Evolutionary conservation across 2,113 vertebrate species (phyloP).

Genomic region (Furnarius figulus): DNA sequence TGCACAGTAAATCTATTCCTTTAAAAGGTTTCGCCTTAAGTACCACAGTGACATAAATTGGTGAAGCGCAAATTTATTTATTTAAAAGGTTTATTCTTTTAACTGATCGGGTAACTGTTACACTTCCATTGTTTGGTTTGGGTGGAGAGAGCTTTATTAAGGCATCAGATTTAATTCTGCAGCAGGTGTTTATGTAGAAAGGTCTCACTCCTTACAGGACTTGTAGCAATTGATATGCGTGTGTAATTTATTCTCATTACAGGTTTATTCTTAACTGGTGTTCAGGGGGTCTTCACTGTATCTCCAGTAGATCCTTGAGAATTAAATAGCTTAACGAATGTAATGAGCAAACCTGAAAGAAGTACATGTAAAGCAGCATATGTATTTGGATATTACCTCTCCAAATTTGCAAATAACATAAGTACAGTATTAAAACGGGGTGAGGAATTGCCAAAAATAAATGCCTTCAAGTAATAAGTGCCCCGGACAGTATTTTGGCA

Average conservation of each 20-base stretch:
- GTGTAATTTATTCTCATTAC: constrained; percentile 70
- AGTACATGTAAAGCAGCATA: background rate
- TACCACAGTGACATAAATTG: constrained; percentile 76
- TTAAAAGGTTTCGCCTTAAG: constrained; percentile 80
- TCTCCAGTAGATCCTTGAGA: constrained; percentile 47
- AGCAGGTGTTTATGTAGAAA: constrained; percentile 67
- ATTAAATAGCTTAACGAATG: constrained; percentile 44
- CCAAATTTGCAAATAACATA: background rate
- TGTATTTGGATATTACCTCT: background rate
- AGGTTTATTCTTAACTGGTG: constrained; percentile 68
- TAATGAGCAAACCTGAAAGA: constrained; percentile 36
- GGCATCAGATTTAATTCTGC: constrained; percentile 68
- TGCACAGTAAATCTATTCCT: constrained; percentile 77
- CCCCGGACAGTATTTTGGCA: constrained; percentile 34
- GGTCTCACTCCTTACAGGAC: constrained; percentile 41
- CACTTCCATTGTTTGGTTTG: constrained; percentile 68
- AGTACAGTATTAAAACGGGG: background rate
- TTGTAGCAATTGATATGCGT: constrained; percentile 57
- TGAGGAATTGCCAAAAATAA: constrained; percentile 3
- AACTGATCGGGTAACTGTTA: constrained; percentile 70
- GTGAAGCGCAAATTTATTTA: constrained; percentile 77
- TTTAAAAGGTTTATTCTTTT: constrained; percentile 80
- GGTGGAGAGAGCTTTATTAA: constrained; percentile 51
- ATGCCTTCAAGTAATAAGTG: background rate
- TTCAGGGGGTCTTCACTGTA: constrained; percentile 22